These are phyloP conservation scores for Anolis sagrei DNA, from an alignment of 2,113 vertebrate species.

Conservation along the genomic window DNA sequence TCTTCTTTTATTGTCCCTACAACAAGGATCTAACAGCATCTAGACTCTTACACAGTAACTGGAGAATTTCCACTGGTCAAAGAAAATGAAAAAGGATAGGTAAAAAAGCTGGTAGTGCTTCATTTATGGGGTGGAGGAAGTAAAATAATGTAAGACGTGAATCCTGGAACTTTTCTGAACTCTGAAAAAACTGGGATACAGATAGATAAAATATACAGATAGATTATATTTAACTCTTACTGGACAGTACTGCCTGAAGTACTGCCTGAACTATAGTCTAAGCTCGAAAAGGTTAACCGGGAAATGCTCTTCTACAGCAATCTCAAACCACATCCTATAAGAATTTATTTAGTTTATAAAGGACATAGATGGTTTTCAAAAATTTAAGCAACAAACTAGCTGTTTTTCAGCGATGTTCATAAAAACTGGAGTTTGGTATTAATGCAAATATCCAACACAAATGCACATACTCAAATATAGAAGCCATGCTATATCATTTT, in stretches of 20 bases:
- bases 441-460: neutral
- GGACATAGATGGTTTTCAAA: neutral
- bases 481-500: constrained; percentile 26
- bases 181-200: neutral
- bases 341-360: neutral
- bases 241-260: neutral
- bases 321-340: too few relatives aligned
- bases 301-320: neutral
- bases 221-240: neutral
- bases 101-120: neutral
- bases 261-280: neutral
- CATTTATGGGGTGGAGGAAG: neutral
- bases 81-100: neutral
- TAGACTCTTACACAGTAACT: neutral
- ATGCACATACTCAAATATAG: neutral
- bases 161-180: neutral
- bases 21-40: neutral
- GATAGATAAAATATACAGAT: neutral
- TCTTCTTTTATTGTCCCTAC: neutral
- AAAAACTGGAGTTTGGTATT: neutral
- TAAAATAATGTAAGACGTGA: neutral
- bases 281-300: neutral
- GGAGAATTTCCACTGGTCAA: neutral
- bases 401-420: neutral
- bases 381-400: neutral